Percentiles rank a stretch among this genome's conserved stretches.
Conservation (phyloP, 2,113 vertebrate species). For the Dinomys branickii region DNA sequence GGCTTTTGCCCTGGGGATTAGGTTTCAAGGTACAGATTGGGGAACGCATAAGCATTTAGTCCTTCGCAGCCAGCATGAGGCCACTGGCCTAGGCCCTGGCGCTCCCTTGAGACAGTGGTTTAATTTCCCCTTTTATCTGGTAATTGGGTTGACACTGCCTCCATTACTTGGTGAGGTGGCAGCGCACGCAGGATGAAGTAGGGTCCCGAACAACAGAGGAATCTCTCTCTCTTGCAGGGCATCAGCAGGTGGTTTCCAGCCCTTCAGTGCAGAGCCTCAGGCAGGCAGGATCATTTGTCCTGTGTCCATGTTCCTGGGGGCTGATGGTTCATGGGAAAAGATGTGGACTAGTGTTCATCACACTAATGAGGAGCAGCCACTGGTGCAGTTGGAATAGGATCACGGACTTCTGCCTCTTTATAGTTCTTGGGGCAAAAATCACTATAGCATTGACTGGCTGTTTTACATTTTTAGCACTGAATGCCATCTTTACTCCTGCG, state of each 20-base stretch:
- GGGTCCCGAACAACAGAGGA: background rate
- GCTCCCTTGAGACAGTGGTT: background rate
- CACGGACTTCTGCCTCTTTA: background rate
- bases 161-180: background rate
- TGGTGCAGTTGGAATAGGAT: background rate
- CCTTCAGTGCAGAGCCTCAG: background rate
- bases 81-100: fast-evolving
- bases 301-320: background rate
- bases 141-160: background rate
- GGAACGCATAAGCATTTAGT: background rate
- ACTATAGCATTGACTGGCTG: background rate
- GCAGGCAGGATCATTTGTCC: background rate
- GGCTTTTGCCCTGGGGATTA: background rate
- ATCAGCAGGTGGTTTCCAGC: background rate
- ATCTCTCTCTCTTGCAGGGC: background rate
- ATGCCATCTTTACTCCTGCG: background rate
- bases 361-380: background rate
- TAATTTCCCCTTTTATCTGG: background rate
- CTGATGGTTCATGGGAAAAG: background rate
- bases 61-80: too few species aligned
- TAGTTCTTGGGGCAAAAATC: background rate
- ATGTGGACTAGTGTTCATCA: too few species aligned
- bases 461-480: background rate
- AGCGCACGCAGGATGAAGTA: background rate
- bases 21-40: background rate